These are phyloP conservation scores for Mormyrops attenuatus DNA, from an alignment of 2,797 vertebrate species.

Conservation along the genomic window DNA sequence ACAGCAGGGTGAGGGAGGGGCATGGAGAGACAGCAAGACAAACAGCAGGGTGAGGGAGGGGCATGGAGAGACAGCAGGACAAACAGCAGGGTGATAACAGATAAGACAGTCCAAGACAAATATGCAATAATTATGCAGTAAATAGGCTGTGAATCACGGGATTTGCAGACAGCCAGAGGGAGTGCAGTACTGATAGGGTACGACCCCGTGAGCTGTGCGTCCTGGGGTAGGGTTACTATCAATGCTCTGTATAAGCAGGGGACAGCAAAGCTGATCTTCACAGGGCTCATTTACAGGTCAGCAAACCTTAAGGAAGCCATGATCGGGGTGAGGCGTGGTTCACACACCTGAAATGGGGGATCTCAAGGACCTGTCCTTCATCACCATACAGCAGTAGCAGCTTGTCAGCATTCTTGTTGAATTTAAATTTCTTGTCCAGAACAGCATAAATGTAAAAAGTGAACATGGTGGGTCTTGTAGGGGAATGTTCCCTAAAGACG, in stretches of 20 bases:
- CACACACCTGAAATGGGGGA: slow-evolving; percentile 45
- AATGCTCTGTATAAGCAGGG: background rate
- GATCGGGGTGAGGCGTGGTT: background rate
- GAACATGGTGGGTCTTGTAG: slow-evolving; percentile 39
- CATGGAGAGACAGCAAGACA: too few species aligned
- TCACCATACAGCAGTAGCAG: background rate
- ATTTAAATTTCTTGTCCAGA: slow-evolving; percentile 53
- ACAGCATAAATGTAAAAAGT: slow-evolving; percentile 55
- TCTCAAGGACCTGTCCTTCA: fast-evolving
- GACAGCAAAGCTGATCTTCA: background rate
- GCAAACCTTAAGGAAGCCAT: background rate
- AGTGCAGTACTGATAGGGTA: background rate
- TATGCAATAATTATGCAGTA: background rate
- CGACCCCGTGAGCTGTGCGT: background rate
- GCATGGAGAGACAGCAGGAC: too few species aligned
- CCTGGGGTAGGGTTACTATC: background rate
- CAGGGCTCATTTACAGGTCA: background rate
- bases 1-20: too few species aligned
- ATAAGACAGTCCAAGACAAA: background rate
- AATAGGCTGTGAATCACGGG: background rate
- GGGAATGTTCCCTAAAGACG: slow-evolving; percentile 38
- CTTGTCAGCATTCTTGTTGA: slow-evolving; percentile 15
- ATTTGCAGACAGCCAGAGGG: background rate
- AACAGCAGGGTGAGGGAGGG: too few species aligned
- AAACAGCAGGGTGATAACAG: too few species aligned